Conservation (phyloP, 1,140 invertebrate genomes). For the Holotrichia oblita region DNA sequence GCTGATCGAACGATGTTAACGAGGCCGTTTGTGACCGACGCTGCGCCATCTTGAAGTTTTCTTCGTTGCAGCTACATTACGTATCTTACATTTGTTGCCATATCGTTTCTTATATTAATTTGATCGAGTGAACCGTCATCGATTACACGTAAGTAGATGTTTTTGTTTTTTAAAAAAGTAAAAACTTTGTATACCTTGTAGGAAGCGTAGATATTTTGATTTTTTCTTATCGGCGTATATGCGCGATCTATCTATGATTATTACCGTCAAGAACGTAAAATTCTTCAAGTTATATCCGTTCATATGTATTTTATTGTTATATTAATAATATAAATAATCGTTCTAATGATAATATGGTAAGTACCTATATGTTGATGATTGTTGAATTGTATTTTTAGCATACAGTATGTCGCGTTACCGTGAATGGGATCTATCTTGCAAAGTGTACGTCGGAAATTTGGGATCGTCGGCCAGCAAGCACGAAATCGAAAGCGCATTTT, state of each 20-base stretch:
- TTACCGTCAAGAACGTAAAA: too few species aligned
- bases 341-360: too few species aligned
- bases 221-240: too few species aligned
- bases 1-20: not conserved
- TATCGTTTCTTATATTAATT: not conserved
- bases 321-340: too few species aligned
- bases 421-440: slow-evolving; percentile 94
- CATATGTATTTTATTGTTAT: too few species aligned
- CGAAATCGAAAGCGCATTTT: slow-evolving; percentile 91
- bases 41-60: slow-evolving; percentile 16
- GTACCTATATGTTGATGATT: not conserved
- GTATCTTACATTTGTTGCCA: not conserved
- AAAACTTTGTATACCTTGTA: not conserved
- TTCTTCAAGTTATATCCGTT: too few species aligned
- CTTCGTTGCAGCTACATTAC: not conserved
- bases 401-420: slow-evolving; percentile 78
- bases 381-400: not conserved
- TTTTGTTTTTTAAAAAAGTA: not conserved
- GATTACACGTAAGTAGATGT: not conserved
- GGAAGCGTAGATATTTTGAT: too few species aligned
- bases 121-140: not conserved
- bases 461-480: slow-evolving; percentile 91
- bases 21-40: not conserved
- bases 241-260: too few species aligned
- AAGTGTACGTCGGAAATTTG: slow-evolving; percentile 99